Percentiles rank a stretch among this genome's conserved stretches.
These are phyloP conservation scores for Strigamia maritima DNA, from an alignment of 2,888 invertebrate genomes.

Conservation along the genomic window DNA sequence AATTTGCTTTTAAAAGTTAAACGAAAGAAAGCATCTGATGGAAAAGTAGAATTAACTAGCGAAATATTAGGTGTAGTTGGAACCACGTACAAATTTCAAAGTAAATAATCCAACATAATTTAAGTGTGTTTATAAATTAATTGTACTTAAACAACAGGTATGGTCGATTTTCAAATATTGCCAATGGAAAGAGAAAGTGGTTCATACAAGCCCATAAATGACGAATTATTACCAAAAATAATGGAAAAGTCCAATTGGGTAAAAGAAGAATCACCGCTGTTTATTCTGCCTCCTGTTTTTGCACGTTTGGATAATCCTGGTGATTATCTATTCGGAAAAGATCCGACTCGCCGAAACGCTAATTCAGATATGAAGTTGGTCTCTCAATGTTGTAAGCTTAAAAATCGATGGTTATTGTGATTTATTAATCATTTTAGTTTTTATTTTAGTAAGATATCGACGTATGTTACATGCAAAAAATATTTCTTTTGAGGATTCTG, in stretches of 20 bases:
- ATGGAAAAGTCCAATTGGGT: slow-evolving; percentile 57
- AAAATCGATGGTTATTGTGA: neutral
- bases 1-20: slow-evolving; percentile 70
- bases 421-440: neutral
- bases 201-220: slow-evolving; percentile 53
- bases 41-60: slow-evolving; percentile 45
- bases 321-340: slow-evolving; percentile 49
- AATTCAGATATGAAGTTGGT: slow-evolving; percentile 21
- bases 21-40: slow-evolving; percentile 39
- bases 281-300: slow-evolving; percentile 73
- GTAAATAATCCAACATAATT: slow-evolving; percentile 45
- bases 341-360: slow-evolving; percentile 45
- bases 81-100: slow-evolving; percentile 52
- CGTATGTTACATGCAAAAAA: slow-evolving; percentile 40
- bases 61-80: slow-evolving; percentile 53
- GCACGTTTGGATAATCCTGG: slow-evolving; percentile 67
- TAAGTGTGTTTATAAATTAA: neutral
- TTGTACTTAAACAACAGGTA: slow-evolving; percentile 58
- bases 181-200: slow-evolving; percentile 60
- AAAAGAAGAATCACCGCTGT: slow-evolving; percentile 60
- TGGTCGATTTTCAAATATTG: slow-evolving; percentile 90
- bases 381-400: neutral
- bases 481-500: slow-evolving; percentile 41
- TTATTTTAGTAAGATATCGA: slow-evolving; percentile 14
- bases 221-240: slow-evolving; percentile 46